A percentile compares a stretch with the other conserved stretches of the same genome.
Conservation (phyloP, 2,888 invertebrate species). For the Drosophila macrospina region DNA sequence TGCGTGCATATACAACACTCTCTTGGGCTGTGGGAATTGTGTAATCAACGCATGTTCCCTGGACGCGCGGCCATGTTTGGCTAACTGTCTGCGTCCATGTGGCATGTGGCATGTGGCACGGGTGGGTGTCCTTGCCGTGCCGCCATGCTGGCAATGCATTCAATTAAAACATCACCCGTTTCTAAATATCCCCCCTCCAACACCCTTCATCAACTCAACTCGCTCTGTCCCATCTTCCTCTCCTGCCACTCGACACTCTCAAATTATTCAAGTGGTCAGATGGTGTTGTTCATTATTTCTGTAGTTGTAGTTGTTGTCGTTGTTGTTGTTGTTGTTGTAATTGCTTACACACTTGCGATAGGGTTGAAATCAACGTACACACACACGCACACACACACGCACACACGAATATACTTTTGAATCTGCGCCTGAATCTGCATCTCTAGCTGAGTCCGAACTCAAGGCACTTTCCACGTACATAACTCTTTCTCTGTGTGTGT, state of each 20-base stretch:
- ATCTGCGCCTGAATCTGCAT: slow-evolving; percentile 31
- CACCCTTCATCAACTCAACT: too few species aligned
- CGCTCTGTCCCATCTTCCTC: neutral
- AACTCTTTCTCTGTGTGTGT: neutral
- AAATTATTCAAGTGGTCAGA: slow-evolving; percentile 80
- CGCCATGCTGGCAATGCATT: slow-evolving; percentile 71
- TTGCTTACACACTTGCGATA: slow-evolving; percentile 61
- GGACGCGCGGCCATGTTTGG: slow-evolving; percentile 68
- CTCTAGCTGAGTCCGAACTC: slow-evolving; percentile 38
- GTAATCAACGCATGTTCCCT: slow-evolving; percentile 52
- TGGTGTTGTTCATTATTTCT: slow-evolving; percentile 79
- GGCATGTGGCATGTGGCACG: slow-evolving; percentile 12
- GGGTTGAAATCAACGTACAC: slow-evolving; percentile 63
- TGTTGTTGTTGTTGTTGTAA: slow-evolving; percentile 61
- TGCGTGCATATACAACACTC: neutral
- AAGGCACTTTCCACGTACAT: slow-evolving; percentile 44
- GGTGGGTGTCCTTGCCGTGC: slow-evolving; percentile 48
- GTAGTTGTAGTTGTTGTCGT: slow-evolving; percentile 52
- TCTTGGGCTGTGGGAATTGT: slow-evolving; percentile 27
- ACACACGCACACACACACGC: slow-evolving; percentile 15
- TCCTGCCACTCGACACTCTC: slow-evolving; percentile 41
- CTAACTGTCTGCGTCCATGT: slow-evolving; percentile 28
- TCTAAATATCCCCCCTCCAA: too few species aligned
- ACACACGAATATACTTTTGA: slow-evolving; percentile 10
- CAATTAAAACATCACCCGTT: slow-evolving; percentile 76